phyloP scores from a whole-genome alignment of 1,140 invertebrate species.

The Alviniconcha marisindica region DNA sequence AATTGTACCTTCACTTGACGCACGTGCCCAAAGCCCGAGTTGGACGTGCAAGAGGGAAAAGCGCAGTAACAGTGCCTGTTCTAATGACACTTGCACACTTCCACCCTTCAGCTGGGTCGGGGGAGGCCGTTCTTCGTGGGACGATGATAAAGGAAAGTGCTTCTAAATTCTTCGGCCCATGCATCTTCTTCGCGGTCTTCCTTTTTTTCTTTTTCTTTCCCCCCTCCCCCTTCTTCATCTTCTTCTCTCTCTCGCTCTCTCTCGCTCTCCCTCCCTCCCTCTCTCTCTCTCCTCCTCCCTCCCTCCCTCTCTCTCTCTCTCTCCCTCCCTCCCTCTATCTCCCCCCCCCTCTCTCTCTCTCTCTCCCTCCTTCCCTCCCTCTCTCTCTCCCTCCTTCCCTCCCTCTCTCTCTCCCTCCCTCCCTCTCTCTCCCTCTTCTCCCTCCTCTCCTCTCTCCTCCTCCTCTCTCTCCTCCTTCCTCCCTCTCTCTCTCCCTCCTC shows the following conservation, averaged over 20 bases:
- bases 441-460: too few relatives aligned
- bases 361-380: conserved; percentile 10
- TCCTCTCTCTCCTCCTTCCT: too few relatives aligned
- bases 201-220: conserved; percentile 24
- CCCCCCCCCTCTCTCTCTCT: neutral
- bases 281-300: neutral
- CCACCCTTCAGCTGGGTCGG: too few relatives aligned
- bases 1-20: too few relatives aligned
- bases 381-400: conserved; percentile 21
- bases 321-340: neutral
- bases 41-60: too few relatives aligned
- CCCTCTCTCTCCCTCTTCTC: neutral
- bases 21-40: too few relatives aligned
- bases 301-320: conserved; percentile 1
- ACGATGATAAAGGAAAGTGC: too few relatives aligned
- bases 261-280: neutral
- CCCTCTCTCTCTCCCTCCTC: conserved; percentile 23
- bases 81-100: neutral
- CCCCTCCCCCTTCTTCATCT: neutral
- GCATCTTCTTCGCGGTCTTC: conserved; percentile 19
- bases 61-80: too few relatives aligned
- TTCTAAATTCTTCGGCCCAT: too few relatives aligned
- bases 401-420: conserved; percentile 15
- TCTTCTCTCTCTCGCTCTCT: neutral
- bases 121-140: too few relatives aligned